Percentiles rank a stretch among this genome's conserved stretches.
Conservation (phyloP, 2,113 vertebrate genomes). For the Epinephelus lanceolatus region DNA sequence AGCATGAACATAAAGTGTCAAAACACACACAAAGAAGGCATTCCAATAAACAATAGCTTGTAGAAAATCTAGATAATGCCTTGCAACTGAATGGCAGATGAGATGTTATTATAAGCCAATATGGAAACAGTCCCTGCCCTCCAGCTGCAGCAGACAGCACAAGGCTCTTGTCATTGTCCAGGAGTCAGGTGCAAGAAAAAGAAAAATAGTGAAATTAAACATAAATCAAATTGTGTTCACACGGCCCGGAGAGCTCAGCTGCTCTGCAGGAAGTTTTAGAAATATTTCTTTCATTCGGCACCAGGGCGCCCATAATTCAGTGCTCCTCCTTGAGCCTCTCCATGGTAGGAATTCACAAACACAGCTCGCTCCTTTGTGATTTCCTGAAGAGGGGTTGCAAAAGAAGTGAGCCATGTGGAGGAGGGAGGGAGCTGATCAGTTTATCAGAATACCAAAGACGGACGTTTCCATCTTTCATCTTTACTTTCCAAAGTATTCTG, state of each 20-base stretch:
- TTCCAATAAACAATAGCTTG: conserved; percentile 20
- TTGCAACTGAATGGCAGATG: conserved; percentile 17
- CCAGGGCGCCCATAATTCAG: conserved; percentile 62
- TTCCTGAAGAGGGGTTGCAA: conserved; percentile 51
- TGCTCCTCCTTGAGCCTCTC: conserved; percentile 45
- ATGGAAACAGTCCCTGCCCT: conserved; percentile 14
- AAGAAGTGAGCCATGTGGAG: conserved; percentile 1
- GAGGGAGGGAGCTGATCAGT: conserved; percentile 31
- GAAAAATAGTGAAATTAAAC: conserved; percentile 68
- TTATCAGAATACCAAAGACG: conserved; percentile 39
- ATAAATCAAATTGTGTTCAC: conserved; percentile 69
- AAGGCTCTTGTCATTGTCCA: conserved; percentile 50
- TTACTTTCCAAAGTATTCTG: background rate
- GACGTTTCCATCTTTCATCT: background rate
- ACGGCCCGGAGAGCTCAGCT: conserved; percentile 65
- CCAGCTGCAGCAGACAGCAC: conserved; percentile 57
- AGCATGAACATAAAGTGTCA: background rate
- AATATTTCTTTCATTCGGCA: conserved; percentile 66
- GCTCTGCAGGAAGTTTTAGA: conserved; percentile 64
- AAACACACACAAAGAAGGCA: conserved; percentile 1
- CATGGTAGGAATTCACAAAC: conserved; percentile 61
- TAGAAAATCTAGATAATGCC: conserved; percentile 10
- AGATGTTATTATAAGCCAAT: conserved; percentile 45
- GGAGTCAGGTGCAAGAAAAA: conserved; percentile 71
- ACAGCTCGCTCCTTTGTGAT: conserved; percentile 49